Evolutionary conservation across 2,888 invertebrate species (phyloP).

Genomic region (Macrosoma leucophasiata): DNA sequence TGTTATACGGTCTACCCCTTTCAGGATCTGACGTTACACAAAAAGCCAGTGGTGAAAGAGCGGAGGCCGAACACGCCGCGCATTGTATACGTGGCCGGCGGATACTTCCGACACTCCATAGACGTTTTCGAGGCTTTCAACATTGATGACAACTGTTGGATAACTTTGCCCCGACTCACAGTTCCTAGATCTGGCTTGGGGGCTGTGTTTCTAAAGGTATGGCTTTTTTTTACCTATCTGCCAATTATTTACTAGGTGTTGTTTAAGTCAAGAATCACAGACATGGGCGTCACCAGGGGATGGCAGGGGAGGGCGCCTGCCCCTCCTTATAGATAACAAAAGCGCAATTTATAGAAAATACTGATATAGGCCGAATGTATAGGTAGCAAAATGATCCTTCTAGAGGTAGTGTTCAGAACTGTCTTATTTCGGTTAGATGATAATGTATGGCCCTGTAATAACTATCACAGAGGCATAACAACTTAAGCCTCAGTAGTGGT

Average conservation of each 20-base stretch:
- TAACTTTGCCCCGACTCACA: conserved; percentile 85
- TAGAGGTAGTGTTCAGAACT: too few relatives aligned
- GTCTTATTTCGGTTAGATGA: too few relatives aligned
- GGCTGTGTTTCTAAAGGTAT: conserved; percentile 86
- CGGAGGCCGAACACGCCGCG: conserved; percentile 91
- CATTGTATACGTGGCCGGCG: conserved; percentile 94
- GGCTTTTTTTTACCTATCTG: background rate
- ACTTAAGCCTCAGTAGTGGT: too few relatives aligned
- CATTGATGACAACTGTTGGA: conserved; percentile 90
- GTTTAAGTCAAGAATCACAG: background rate
- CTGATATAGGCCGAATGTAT: too few relatives aligned
- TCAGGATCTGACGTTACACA: conserved; percentile 91
- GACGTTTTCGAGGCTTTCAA: conserved; percentile 93
- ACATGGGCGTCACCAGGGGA: too few relatives aligned
- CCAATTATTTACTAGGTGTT: background rate
- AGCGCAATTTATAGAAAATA: too few relatives aligned
- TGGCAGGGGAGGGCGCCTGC: too few relatives aligned
- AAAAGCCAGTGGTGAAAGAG: conserved; percentile 88
- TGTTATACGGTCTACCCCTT: too few relatives aligned
- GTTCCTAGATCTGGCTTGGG: conserved; percentile 92
- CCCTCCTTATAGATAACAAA: too few relatives aligned
- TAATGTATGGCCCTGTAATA: too few relatives aligned
- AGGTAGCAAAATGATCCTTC: too few relatives aligned
- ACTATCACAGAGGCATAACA: too few relatives aligned
- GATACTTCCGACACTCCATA: conserved; percentile 89